Percentiles rank a stretch among this genome's conserved stretches.
These are phyloP conservation scores for Andinoacara biseriatus DNA, from an alignment of 2,113 vertebrate species.

Conservation along the genomic window DNA sequence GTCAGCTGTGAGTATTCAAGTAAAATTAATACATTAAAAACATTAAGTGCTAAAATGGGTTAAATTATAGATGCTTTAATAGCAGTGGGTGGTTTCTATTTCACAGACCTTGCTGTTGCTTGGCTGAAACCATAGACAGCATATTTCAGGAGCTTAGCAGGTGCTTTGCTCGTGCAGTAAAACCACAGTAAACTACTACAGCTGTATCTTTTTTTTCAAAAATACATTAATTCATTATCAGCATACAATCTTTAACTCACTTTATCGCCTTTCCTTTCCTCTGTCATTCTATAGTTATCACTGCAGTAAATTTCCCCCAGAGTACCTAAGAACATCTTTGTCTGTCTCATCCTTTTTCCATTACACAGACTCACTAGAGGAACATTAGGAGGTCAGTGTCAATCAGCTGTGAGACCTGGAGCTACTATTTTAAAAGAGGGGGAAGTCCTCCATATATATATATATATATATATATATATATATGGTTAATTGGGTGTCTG, in stretches of 20 bases:
- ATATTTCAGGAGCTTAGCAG: not conserved
- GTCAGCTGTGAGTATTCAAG: constrained; percentile 3
- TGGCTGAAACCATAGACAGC: not conserved
- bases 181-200: not conserved
- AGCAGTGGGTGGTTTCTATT: not conserved
- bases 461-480: not conserved
- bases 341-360: not conserved
- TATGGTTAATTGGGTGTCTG: constrained; percentile 5
- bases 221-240: not conserved
- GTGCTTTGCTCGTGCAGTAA: not conserved
- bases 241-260: not conserved
- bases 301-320: constrained; percentile 35
- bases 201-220: not conserved
- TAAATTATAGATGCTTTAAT: not conserved
- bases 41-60: not conserved
- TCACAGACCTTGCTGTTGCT: not conserved
- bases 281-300: constrained; percentile 23
- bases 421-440: constrained; percentile 23
- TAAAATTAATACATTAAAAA: constrained; percentile 5
- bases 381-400: constrained; percentile 33
- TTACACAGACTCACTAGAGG: constrained; percentile 11
- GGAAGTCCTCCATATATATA: not conserved
- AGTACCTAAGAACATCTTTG: constrained; percentile 13
- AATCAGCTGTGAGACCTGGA: constrained; percentile 4
- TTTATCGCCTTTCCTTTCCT: constrained; percentile 26